These are phyloP conservation scores for Heliconius hortense DNA, from an alignment of 2,888 invertebrate species.

Conservation along the genomic window DNA sequence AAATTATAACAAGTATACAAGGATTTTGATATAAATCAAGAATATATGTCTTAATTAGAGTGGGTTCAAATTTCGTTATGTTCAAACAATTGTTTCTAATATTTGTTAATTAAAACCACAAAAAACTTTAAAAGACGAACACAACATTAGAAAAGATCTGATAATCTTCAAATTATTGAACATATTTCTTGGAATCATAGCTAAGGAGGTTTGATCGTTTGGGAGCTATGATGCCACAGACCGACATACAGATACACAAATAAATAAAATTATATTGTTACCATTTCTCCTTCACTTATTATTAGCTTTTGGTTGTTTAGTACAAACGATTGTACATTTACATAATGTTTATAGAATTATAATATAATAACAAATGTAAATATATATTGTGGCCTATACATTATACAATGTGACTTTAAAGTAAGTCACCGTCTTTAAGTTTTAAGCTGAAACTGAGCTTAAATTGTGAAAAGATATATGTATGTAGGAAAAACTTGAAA, in stretches of 20 bases:
- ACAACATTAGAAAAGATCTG: too few species aligned
- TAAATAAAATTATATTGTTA: not conserved
- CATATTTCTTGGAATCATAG: too few species aligned
- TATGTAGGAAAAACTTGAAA: not conserved
- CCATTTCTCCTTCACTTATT: not conserved
- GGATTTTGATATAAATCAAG: too few species aligned
- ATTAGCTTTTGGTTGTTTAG: slow-evolving; percentile 9
- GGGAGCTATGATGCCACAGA: too few species aligned
- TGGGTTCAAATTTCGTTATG: too few species aligned
- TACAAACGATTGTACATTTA: not conserved
- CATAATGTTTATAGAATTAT: not conserved
- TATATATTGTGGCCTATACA: slow-evolving; percentile 6
- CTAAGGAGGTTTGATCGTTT: too few species aligned
- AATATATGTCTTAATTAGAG: too few species aligned
- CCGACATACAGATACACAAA: not conserved
- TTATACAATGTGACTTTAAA: slow-evolving; percentile 16
- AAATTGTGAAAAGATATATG: not conserved
- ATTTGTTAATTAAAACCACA: not conserved
- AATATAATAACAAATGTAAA: not conserved
- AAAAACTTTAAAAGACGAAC: too few species aligned
- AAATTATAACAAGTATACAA: too few species aligned
- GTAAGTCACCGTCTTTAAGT: not conserved
- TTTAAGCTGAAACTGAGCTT: slow-evolving; percentile 15
- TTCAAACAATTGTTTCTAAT: not conserved
- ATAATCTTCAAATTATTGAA: too few species aligned